Base-by-base conservation (phyloP, 2,113 vertebrate species). In the Melanotaenia duboulayi region DNA sequence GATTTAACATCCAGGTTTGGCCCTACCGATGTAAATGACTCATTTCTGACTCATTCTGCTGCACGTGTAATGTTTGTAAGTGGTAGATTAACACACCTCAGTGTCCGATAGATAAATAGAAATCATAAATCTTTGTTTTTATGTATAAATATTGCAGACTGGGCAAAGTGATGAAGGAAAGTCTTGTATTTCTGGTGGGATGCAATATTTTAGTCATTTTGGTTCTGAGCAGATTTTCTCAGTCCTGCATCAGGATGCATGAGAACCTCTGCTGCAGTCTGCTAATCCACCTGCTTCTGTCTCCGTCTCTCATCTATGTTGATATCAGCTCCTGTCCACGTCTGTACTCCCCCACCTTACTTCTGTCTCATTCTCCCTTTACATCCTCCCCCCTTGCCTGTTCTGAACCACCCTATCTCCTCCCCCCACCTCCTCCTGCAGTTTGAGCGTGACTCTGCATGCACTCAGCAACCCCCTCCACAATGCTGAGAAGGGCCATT, bases 381-480 rank as follows among this genome's bases (percentile, higher is more conserved):
- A 40, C 57, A 39, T 50, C 70, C 60, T 22, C 40, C 7, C 50
- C 20, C 50, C 20, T 25, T 16, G 16, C 13, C 13, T 2, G 13
- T 16, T 42, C 40, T 4, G 13, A 14, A 42, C 13, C 40, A 16
- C 40, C 44, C 4, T 8, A 1, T 35, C 32, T 35, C 32, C 32
- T 67, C 60, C 58, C 32, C 2, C 48, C 64, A 71, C 80, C 65
- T 70, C 71, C 79, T 61, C 42, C 80, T 74, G 83, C 83, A 79
- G 76, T 68, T 6, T 61, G 58, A 77, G 70, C 60, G 72, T 90
- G 71, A 83, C 80, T 88, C 64, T 81, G 68, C 83, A 83, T 82
- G 68, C 77, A 57, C 77, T 62, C 78, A 79, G 58, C 75, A 64
- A 76, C 63, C 71, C 35, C 37, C 65, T 35, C 65, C 42, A 22